Evolutionary conservation across 2,113 vertebrate species (phyloP).

Genomic region (Anoplopoma fimbria): DNA sequence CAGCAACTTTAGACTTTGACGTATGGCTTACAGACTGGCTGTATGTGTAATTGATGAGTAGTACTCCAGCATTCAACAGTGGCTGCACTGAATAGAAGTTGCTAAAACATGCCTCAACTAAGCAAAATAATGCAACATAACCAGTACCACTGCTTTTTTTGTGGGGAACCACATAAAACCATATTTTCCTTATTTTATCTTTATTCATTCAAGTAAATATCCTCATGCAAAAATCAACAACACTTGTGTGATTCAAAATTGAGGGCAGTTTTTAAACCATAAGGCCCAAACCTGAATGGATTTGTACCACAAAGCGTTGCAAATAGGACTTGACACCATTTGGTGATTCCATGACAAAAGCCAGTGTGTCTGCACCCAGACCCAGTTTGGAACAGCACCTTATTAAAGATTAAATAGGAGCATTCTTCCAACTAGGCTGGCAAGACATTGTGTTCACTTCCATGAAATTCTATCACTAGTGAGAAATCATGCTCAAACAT

Average conservation of each 20-base stretch:
- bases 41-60: constrained; percentile 80
- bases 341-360: constrained; percentile 44
- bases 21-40: constrained; percentile 75
- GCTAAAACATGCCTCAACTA: constrained; percentile 44
- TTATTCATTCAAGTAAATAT: not conserved
- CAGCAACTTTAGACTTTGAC: constrained; percentile 81
- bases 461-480: constrained; percentile 45
- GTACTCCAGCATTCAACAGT: constrained; percentile 48
- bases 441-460: constrained; percentile 56
- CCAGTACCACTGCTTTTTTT: constrained; percentile 10
- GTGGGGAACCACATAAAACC: not conserved
- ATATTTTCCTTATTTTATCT: not conserved
- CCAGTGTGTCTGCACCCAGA: constrained; percentile 35
- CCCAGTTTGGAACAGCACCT: constrained; percentile 39
- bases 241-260: not conserved
- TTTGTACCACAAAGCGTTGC: constrained; percentile 3
- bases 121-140: constrained; percentile 21
- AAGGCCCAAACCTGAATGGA: not conserved
- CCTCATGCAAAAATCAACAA: not conserved
- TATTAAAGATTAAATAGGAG: constrained; percentile 73
- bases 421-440: constrained; percentile 47
- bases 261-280: constrained; percentile 12
- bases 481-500: not conserved
- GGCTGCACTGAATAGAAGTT: constrained; percentile 48
- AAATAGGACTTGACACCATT: constrained; percentile 33